Evolutionary conservation across 2,888 invertebrate genomes (phyloP), one percentile per base, ranked within the genome.

Genomic region (Lissocephala sabroskyi): DNA sequence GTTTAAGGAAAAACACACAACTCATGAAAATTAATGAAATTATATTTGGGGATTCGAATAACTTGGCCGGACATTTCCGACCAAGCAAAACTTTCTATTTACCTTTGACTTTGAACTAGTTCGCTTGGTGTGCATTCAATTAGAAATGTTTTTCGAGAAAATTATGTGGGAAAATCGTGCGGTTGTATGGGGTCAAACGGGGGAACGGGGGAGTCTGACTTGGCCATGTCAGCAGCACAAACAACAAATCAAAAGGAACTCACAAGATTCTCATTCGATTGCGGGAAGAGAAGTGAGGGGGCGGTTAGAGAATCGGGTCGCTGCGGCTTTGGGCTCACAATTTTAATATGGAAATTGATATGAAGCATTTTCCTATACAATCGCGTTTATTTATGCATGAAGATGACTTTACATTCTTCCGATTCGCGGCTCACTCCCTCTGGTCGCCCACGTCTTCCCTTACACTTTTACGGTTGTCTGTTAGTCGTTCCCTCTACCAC

Each of bases 291-390:
- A n/a, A n/a, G n/a, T n/a, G n/a, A n/a, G n/a, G n/a, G n/a, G n/a
- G n/a, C n/a, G n/a, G n/a, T n/a, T n/a, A n/a, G n/a, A n/a, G n/a
- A n/a, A n/a, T n/a, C n/a, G n/a, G n/a, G n/a, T n/a, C n/a, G n/a
- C n/a, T n/a, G 3, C 7, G 23, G 4, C 7, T 23, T 23, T 23
- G 23, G 23, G 23, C 23, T 23, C 23, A 23, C 23, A 23, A n/a
- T 23, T 23, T 77, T 68, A 65, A 77, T 74, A 71, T 77, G 71
- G 66, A 77, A 71, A 71, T 77, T 71, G 71, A 71, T 71, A 71
- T 77, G 70, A 49, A 33, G 28, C 43, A 48, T 42, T 50, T 17
- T 52, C 46, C 42, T 10, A 29, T 18, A 30, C 9, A n/a, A 16
- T 4, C 28, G 26, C 64, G 65, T 55, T 70, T 70, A 70, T 62